These are phyloP conservation scores for Dendrolimus pini DNA, from an alignment of 2,888 invertebrate genomes.

Conservation along the genomic window DNA sequence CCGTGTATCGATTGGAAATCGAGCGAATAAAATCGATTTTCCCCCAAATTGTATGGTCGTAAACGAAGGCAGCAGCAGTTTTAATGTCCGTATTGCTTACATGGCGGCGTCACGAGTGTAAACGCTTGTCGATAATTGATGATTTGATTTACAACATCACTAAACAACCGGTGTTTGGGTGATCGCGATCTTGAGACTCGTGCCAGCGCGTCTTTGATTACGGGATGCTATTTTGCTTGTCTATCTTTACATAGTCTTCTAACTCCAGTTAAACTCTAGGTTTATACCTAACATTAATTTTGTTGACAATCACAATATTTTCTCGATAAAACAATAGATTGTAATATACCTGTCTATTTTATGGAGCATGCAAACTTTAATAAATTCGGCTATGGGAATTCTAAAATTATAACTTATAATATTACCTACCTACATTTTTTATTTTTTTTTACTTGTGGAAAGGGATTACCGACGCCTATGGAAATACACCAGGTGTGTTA, in stretches of 20 bases:
- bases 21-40: constrained; percentile 76
- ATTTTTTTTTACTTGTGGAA: too few relatives aligned
- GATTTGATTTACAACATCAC: constrained; percentile 75
- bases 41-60: constrained; percentile 72
- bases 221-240: background rate
- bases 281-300: too few relatives aligned
- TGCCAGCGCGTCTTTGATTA: constrained; percentile 50
- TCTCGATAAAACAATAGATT: too few relatives aligned
- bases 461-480: too few relatives aligned
- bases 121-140: constrained; percentile 75
- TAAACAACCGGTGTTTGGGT: constrained; percentile 74
- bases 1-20: constrained; percentile 59
- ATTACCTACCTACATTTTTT: too few relatives aligned
- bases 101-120: constrained; percentile 73
- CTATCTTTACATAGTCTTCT: background rate
- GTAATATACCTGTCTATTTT: too few relatives aligned
- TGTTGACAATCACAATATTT: too few relatives aligned
- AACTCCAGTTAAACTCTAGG: too few relatives aligned
- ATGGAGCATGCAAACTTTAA: too few relatives aligned
- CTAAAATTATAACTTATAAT: too few relatives aligned
- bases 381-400: too few relatives aligned
- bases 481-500: too few relatives aligned
- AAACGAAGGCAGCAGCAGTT: constrained; percentile 64
- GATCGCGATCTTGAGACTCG: constrained; percentile 37
- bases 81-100: constrained; percentile 73